A percentile compares a stretch with the other conserved stretches of the same genome.
phyloP scores from a whole-genome alignment of 2,113 vertebrate genomes.

The Brevimyrus niger region DNA sequence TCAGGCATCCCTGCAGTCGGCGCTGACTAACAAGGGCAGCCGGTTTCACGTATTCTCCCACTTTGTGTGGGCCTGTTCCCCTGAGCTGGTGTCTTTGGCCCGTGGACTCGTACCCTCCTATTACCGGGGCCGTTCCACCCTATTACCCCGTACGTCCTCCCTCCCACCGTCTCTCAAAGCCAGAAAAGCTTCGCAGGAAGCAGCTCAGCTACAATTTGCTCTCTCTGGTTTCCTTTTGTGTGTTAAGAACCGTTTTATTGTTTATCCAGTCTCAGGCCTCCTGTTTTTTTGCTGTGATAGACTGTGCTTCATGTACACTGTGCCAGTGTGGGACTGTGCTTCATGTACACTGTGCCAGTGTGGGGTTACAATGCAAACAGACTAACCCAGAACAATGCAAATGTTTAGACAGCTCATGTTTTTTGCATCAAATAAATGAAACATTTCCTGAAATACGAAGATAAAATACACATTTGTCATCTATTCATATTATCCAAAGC shows the following conservation, averaged over 20 bases:
- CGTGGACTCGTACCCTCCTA: background rate
- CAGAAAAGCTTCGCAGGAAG: background rate
- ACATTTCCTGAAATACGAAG: background rate
- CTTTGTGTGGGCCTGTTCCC: background rate
- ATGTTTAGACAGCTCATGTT: background rate
- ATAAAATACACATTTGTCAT: background rate
- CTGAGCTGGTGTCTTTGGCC: background rate
- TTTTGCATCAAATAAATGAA: background rate
- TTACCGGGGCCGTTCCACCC: background rate
- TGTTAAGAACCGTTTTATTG: background rate
- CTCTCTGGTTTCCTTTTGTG: background rate
- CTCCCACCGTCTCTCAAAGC: background rate
- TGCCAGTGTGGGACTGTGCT: background rate
- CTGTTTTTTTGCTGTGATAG: background rate
- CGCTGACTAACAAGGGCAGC: background rate
- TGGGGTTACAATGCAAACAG: background rate
- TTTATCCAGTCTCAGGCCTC: background rate
- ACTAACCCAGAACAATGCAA: background rate
- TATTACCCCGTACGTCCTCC: background rate
- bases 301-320: background rate
- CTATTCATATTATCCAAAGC: background rate
- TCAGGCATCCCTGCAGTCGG: background rate
- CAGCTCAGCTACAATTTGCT: background rate
- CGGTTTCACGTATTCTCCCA: background rate
- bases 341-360: background rate